Evolutionary conservation across 2,113 vertebrate genomes (phyloP), one percentile per base, ranked within the genome.

Genomic region (Nipponia nippon): DNA sequence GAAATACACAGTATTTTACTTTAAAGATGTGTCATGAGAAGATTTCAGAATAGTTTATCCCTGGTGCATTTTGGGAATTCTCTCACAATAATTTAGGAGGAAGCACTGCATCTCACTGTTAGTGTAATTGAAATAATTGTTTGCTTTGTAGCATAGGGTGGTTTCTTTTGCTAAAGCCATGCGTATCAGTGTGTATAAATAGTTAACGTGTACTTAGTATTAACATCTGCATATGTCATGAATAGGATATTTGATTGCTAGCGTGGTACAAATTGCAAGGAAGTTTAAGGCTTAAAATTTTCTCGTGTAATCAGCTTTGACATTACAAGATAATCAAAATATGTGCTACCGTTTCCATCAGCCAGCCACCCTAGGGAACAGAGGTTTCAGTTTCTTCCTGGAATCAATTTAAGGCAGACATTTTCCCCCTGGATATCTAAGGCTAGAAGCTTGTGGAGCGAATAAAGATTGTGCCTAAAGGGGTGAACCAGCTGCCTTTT

Each of bases 241-340:
- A 78, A 46, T n/a, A 76, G 69, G 44, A 29, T 82, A 49, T 78
- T 92, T 90, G 88, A 91, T 93, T 95, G 83, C 80, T 92, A 42
- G 59, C 0, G 0, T 89, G 61, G 44, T 84, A 67, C 65, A 89
- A 81, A 96, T 96, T 96, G 72, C 65, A 56, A 92, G 89, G 89
- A 95, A 91, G 77, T 95, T 91, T 72, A 78, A 81, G 29, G 86
- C 69, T 84, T 95, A 71, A 71, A 61, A 79, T 96, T 76, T 83
- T 76, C 47, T 85, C 53, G 2, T 58, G 19, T 77, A 90, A 95
- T 97, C 94, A 95, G 89, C 67, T 87, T 90, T 92, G 77, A 67
- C 77, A 82, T 90, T 79, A 81, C 49, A 55, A 36, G n/a, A 52
- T 96, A 93, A 95, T 92, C 86, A 94, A 81, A 81, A 56, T 83